Base-by-base conservation (phyloP, 2,888 invertebrate species). In the Andrena marginata region DNA sequence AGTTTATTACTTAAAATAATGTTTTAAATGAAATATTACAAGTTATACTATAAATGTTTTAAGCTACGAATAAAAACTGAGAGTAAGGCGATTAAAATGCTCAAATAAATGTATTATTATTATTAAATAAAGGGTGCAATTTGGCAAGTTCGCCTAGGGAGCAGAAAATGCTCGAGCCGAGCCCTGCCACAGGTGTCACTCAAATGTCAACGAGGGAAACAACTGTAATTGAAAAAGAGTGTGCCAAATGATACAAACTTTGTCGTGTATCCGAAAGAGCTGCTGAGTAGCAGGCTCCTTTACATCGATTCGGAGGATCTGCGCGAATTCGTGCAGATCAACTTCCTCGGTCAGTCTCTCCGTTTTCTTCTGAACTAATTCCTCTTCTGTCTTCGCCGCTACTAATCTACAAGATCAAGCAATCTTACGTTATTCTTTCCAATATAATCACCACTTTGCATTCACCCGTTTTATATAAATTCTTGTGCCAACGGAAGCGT, bases 251-350 rank as follows among this genome's bases (percentile, higher is more conserved):
- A 59, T 67, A 69, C 67, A 35, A 10, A 85, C 97, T 94, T 96
- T 95, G 87, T 96, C 96, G 91, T 97, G 97, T 86, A 97, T 94
- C 82, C 95, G 94, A 93, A 97, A 97, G 16, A 97, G 94, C 80
- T 96, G 95, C 70, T 95, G 95, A 13, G 96, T 93, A 13, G 95
- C 94, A 0, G 94, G 91, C 85, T 96, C 95, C 59, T 95, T 95
- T 2, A 94, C 93, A 26, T 96, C 95, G 65, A 97, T 92, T 82
- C 96, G 95, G 26, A 97, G 95, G 64, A 96, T 95, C 33, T 94
- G 94, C 5, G 96, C 95, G 93, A 98, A 97, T 93, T 97, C 95
- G 13, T 90, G 85, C n/a, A 92, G 80, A 73, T 93, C 89, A 10
- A 93, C 91, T 42, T 89, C 87, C n/a, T 93, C 92, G 20, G 89